Evolutionary conservation across 1,140 invertebrate species (phyloP).

Genomic region (Zaprionus ghesquierei): DNA sequence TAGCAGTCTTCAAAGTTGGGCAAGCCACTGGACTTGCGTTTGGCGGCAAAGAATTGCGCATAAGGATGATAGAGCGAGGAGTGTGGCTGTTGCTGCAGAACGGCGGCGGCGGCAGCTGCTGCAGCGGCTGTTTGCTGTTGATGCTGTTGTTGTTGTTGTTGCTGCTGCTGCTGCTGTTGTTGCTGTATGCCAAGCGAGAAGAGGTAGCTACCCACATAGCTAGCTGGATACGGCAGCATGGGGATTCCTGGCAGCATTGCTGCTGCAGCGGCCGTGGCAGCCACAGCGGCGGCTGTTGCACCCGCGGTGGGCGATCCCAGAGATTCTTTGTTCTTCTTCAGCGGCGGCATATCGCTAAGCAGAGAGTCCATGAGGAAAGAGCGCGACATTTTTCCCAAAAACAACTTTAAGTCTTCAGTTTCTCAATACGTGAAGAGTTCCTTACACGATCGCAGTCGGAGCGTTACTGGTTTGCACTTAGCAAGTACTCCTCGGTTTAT

Average conservation of each 20-base stretch:
- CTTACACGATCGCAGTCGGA: conserved; percentile 70
- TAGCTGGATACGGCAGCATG: conserved; percentile 85
- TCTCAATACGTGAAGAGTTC: conserved; percentile 12
- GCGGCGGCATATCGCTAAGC: conserved; percentile 85
- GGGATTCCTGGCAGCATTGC: conserved; percentile 83
- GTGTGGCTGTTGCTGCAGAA: conserved; percentile 65
- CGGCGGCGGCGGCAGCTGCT: conserved; percentile 77
- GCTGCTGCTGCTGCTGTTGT: conserved; percentile 83
- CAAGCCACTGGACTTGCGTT: conserved; percentile 61
- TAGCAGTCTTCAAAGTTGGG: conserved; percentile 62
- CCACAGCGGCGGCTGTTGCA: conserved; percentile 61
- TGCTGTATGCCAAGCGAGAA: conserved; percentile 85
- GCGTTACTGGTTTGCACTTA: conserved; percentile 64
- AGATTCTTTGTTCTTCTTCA: conserved; percentile 83
- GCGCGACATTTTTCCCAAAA: conserved; percentile 86
- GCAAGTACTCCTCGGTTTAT: conserved; percentile 35
- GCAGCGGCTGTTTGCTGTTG: conserved; percentile 24
- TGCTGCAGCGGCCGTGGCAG: conserved; percentile 78
- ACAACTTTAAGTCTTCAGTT: background rate
- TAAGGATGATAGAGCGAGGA: conserved; percentile 71
- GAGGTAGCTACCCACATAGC: conserved; percentile 85
- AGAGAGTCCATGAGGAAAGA: conserved; percentile 90
- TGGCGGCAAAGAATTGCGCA: conserved; percentile 61
- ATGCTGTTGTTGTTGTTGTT: conserved; percentile 54
- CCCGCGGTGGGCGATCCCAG: conserved; percentile 56